These are phyloP conservation scores for Ectemnius cavifrons DNA, from an alignment of 2,888 invertebrate species.

Conservation along the genomic window DNA sequence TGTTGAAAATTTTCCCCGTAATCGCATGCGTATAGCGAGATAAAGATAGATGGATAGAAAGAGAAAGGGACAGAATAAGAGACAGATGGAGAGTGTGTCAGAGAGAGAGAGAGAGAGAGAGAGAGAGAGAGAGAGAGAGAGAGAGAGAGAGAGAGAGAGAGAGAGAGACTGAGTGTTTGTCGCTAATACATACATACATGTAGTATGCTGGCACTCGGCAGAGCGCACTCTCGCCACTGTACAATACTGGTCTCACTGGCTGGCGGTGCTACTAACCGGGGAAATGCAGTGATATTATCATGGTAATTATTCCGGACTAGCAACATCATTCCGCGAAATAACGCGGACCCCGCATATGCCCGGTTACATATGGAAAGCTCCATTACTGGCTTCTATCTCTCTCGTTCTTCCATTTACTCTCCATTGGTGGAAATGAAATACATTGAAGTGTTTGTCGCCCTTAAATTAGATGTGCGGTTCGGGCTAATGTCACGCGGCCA, in stretches of 20 bases:
- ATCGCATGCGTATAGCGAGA: background rate
- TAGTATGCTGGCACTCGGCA: background rate
- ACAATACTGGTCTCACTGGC: slow-evolving; percentile 25
- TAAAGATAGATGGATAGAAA: background rate
- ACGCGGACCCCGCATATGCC: background rate
- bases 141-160: too few species aligned
- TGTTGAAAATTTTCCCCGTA: slow-evolving; percentile 29
- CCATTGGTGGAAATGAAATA: background rate
- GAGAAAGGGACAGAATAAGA: too few species aligned
- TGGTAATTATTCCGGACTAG: slow-evolving; percentile 38
- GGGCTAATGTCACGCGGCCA: slow-evolving; percentile 4
- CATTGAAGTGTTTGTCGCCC: slow-evolving; percentile 7
- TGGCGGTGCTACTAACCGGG: slow-evolving; percentile 13
- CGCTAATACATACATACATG: background rate
- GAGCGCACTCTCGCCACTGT: slow-evolving; percentile 1
- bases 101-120: too few species aligned
- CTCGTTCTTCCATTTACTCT: background rate
- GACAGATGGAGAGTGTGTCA: too few species aligned
- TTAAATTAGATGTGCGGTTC: background rate
- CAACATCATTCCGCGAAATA: slow-evolving; percentile 21
- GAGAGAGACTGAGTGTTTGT: slow-evolving; percentile 21
- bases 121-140: too few species aligned
- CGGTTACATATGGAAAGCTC: slow-evolving; percentile 13
- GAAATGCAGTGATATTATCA: slow-evolving; percentile 36
- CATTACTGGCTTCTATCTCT: background rate